phyloP scores from a whole-genome alignment of 2,113 vertebrate genomes.

The Oncorhynchus clarkii region DNA sequence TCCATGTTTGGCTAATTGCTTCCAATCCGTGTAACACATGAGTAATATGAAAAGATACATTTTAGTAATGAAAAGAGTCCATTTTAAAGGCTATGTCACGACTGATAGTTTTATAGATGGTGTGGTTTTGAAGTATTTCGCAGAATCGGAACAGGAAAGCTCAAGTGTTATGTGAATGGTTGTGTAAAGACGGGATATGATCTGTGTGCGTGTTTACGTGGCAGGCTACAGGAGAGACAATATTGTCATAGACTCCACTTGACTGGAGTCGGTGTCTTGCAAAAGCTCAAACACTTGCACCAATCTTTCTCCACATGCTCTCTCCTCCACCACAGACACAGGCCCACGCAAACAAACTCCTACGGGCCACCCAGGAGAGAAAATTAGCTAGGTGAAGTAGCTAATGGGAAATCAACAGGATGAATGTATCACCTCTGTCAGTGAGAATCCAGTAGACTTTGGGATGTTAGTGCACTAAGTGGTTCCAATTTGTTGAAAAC shows the following conservation, averaged over 20 bases:
- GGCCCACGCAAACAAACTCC: background rate
- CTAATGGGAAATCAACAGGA: conserved; percentile 35
- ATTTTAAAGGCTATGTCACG: too few relatives aligned
- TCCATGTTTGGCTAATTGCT: too few relatives aligned
- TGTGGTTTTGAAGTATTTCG: background rate
- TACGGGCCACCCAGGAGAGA: conserved; percentile 31
- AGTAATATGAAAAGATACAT: too few relatives aligned
- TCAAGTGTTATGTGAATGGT: background rate
- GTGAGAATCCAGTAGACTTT: conserved; percentile 22
- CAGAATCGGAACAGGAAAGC: background rate
- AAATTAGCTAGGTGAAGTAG: conserved; percentile 42
- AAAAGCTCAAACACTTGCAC: conserved; percentile 41
- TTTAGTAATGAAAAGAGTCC: too few relatives aligned
- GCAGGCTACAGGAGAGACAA: background rate
- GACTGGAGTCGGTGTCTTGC: conserved; percentile 51
- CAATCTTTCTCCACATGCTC: conserved; percentile 55
- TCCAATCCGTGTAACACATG: too few relatives aligned
- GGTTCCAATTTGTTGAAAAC: background rate
- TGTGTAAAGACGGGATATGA: background rate
- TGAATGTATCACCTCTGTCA: conserved; percentile 15
- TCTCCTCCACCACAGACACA: conserved; percentile 10
- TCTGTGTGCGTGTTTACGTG: conserved; percentile 1
- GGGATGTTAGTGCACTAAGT: background rate
- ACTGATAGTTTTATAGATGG: background rate
- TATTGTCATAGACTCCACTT: conserved; percentile 42